Percentiles rank a stretch among this genome's conserved stretches.
phyloP scores from a whole-genome alignment of 1,140 invertebrate genomes.

The Dinoponera quadriceps region DNA sequence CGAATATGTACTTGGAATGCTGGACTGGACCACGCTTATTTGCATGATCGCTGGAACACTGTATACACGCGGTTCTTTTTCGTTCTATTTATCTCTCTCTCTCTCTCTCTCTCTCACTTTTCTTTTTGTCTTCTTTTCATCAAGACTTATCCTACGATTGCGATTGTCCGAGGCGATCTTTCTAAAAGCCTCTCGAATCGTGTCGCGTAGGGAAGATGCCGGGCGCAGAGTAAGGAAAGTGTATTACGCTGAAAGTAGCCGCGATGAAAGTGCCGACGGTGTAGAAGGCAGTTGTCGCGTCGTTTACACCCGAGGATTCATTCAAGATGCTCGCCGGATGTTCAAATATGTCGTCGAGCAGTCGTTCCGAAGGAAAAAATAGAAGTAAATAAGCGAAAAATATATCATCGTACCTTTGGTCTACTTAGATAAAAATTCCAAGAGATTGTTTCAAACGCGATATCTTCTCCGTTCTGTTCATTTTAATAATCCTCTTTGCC shows the following conservation, averaged over 20 bases:
- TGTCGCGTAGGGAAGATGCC: not conserved
- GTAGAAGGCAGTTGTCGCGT: too few relatives aligned
- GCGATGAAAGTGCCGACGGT: not conserved
- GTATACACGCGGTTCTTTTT: constrained; percentile 14
- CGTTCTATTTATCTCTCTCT: not conserved
- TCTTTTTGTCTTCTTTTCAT: constrained; percentile 53
- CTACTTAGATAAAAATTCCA: not conserved
- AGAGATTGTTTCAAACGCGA: not conserved
- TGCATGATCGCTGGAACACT: constrained; percentile 64
- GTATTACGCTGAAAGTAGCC: constrained; percentile 3
- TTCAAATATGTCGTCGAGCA: not conserved
- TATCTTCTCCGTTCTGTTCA: not conserved
- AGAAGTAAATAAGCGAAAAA: too few relatives aligned
- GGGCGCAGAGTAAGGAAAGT: not conserved
- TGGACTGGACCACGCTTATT: constrained; percentile 64
- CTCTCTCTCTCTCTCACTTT: too few relatives aligned
- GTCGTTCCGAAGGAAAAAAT: not conserved
- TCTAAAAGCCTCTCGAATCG: constrained; percentile 37
- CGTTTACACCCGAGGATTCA: not conserved
- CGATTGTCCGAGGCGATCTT: constrained; percentile 30
- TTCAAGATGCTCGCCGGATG: not conserved
- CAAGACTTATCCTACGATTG: constrained; percentile 43
- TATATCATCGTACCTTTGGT: not conserved
- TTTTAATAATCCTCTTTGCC: not conserved
- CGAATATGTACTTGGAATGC: constrained; percentile 61